phyloP scores from a whole-genome alignment of 2,888 invertebrate genomes.

The Clitarchus hookeri region DNA sequence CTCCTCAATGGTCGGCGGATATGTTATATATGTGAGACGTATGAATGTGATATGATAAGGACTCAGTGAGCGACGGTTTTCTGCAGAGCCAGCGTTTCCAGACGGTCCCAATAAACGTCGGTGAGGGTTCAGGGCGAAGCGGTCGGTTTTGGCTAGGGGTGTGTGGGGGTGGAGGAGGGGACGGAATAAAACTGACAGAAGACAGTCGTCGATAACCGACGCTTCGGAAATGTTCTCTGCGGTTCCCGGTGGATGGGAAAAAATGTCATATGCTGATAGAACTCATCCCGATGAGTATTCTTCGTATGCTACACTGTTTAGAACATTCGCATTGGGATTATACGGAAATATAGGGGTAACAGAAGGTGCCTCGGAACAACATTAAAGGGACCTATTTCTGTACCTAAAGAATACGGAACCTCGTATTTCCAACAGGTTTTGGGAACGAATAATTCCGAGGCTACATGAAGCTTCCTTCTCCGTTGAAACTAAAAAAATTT shows the following conservation, averaged over 20 bases:
- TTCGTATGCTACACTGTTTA: not conserved
- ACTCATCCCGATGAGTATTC: not conserved
- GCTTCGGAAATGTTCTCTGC: not conserved
- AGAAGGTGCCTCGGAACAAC: too few species aligned
- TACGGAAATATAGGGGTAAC: too few species aligned
- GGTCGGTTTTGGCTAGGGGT: not conserved
- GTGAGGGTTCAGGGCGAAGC: not conserved
- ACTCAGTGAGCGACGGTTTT: not conserved
- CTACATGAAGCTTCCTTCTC: too few species aligned
- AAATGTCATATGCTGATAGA: not conserved
- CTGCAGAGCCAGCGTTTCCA: not conserved
- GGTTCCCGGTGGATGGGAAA: not conserved
- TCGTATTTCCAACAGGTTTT: too few species aligned
- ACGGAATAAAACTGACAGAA: conserved; percentile 6
- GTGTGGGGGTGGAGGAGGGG: not conserved
- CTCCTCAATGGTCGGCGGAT: not conserved
- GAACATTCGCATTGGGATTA: too few species aligned
- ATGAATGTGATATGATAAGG: not conserved
- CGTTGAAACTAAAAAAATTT: too few species aligned
- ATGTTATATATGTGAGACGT: not conserved
- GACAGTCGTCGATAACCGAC: not conserved
- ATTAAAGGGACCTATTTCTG: too few species aligned
- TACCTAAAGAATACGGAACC: too few species aligned
- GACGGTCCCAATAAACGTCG: not conserved
- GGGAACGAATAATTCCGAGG: too few species aligned